A percentile compares a stretch with the other conserved stretches of the same genome.
phyloP scores from a whole-genome alignment of 2,797 vertebrate species.

The Danio tinwini region DNA sequence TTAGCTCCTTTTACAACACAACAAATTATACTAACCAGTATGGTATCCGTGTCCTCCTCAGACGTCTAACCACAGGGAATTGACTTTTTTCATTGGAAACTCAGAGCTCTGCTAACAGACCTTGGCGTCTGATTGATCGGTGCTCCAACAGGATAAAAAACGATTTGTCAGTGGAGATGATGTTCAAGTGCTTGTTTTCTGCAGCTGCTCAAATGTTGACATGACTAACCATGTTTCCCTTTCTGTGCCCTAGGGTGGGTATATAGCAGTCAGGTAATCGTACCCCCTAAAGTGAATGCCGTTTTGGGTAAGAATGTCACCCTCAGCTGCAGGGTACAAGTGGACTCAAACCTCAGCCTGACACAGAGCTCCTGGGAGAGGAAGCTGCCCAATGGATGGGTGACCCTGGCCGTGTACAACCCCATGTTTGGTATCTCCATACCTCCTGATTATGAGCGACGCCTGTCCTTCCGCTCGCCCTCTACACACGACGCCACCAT shows the following conservation, averaged over 20 bases:
- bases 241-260: conserved; percentile 78
- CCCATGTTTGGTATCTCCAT: conserved; percentile 92
- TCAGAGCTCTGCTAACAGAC: conserved; percentile 13
- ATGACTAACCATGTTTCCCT: conserved; percentile 30
- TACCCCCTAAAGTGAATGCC: conserved; percentile 88
- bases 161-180: conserved; percentile 29
- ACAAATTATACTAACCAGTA: conserved; percentile 2
- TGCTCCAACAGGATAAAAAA: conserved; percentile 21
- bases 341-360: conserved; percentile 88
- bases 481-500: conserved; percentile 93
- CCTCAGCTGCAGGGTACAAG: conserved; percentile 90
- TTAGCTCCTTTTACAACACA: conserved; percentile 31
- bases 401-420: conserved; percentile 93
- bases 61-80: conserved; percentile 12
- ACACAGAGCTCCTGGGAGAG: conserved; percentile 97
- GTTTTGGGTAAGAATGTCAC: conserved; percentile 96
- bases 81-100: conserved; percentile 8
- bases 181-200: conserved; percentile 8
- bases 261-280: conserved; percentile 87
- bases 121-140: conserved; percentile 35
- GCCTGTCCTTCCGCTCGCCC: conserved; percentile 89
- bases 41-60: not conserved
- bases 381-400: conserved; percentile 82
- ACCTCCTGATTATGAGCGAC: conserved; percentile 85
- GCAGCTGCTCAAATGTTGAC: conserved; percentile 9